Evolutionary conservation across 2,113 vertebrate species (phyloP), one percentile per base, ranked within the genome.

Genomic region (Piprites chloris): DNA sequence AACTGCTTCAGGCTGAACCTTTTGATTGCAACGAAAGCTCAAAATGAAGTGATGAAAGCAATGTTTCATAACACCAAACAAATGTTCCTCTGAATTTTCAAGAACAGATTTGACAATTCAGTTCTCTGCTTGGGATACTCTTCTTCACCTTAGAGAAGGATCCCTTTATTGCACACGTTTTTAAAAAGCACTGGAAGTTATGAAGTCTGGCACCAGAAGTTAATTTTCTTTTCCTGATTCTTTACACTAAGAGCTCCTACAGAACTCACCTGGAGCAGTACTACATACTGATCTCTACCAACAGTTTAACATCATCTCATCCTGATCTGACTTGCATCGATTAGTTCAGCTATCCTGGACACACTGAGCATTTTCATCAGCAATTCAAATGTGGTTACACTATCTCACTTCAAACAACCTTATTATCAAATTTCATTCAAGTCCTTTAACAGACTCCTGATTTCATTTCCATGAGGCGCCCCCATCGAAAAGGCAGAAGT

Each of bases 381-480:
- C 83, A 95, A 85, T 89, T 89, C 71, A 87, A 78, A 82, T 26
- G 49, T 22, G 37, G 76, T 61, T 82, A 61, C 52, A 72, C 37
- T 62, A 75, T 52, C 52, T 91, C 91, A 96, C 83, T 93, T 92
- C 83, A 87, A 91, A 95, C 62, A 65, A 89, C 77, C 30, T 74
- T 20, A 44, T 68, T 30, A 65, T 53, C 74, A 76, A 76, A 94
- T 66, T 67, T 37, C 2, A 5, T 39, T 79, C 2, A 79, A 87
- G 41, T n/a, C 47, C 66, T 95, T 84, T 62, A 92, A 50, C 14
- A 30, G 73, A 27, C 62, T 91, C 61, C 41, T 6, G 12, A 72
- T 56, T 95, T 46, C 69, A 37, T 52, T 85, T 65, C 81, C 74
- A 59, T 3, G 6, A 65, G 84, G 65, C 11, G 24, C 15, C 19